Evolutionary conservation across 2,797 vertebrate species (phyloP), one percentile per base, ranked within the genome.

Genomic region (Myotis pilosus): DNA sequence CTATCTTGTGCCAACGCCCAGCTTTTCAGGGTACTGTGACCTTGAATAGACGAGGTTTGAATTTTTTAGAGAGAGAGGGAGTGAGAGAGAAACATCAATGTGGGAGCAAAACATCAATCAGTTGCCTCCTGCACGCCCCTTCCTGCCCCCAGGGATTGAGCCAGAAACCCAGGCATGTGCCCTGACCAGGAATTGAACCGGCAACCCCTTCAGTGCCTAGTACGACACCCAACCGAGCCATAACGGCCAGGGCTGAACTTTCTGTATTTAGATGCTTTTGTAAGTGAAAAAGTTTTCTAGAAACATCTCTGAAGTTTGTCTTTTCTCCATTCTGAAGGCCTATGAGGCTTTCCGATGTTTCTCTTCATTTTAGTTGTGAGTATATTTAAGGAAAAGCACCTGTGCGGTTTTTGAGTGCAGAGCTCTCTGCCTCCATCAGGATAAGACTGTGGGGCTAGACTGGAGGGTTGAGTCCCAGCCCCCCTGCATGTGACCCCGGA

Each of bases 11-110:
- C 94, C 82, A 93, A 0, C 6, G 0, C 81, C 94, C 66, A 60
- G 20, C 1, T 95, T 96, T 97, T 97, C 94, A 92, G 96, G 95
- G 92, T 97, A 97, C 4, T 74, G 11, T 97, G 96, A 93, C 97
- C 97, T 97, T 97, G 96, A 84, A 78, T 89, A 88, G 60, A 86
- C 64, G 38, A 38, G 0, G 8, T 16, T 7, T 33, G 91, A 17
- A 64, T 10, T 4, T 66, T 66, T 66, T 66, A 66, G 30, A 33
- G 25, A 28, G 15, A 64, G 25, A 28, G 64, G 16, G 64, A 9
- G 64, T 8, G 64, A 66, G 64, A 64, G 60, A 33, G 64, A 19
- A 66, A 66, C 64, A 17, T 19, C 64, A 8, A 9, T 33, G 64
- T 8, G 64, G 33, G 64, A 66, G 62, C 17, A n/a, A 19, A 66